Conservation (phyloP, 2,888 invertebrate genomes). For the Drosophila melanocephala region DNA sequence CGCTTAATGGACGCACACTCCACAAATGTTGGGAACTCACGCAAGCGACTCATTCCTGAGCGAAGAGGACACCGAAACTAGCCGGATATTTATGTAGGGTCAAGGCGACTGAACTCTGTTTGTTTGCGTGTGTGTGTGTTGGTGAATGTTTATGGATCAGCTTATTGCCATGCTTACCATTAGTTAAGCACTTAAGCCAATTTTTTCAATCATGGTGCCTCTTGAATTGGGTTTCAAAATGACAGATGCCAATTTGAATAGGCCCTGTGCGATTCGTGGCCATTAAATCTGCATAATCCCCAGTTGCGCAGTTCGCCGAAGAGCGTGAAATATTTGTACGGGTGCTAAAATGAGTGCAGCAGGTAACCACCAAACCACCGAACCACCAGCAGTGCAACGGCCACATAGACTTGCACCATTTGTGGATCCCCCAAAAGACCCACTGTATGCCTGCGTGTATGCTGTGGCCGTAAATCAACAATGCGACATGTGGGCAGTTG, state of each 20-base stretch:
- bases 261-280: slow-evolving; percentile 14
- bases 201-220: slow-evolving; percentile 53
- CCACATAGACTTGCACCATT: slow-evolving; percentile 18
- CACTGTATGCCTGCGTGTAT: slow-evolving; percentile 1
- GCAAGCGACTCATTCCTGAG: slow-evolving; percentile 44
- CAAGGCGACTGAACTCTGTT: slow-evolving; percentile 7
- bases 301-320: slow-evolving; percentile 15
- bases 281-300: slow-evolving; percentile 36
- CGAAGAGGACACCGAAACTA: slow-evolving; percentile 22
- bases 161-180: slow-evolving; percentile 62
- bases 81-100: slow-evolving; percentile 41
- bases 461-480: slow-evolving; percentile 58
- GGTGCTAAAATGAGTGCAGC: slow-evolving; percentile 32
- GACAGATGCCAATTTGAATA: slow-evolving; percentile 44
- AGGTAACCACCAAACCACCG: slow-evolving; percentile 1
- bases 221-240: slow-evolving; percentile 6
- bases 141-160: slow-evolving; percentile 31
- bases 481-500: slow-evolving; percentile 61
- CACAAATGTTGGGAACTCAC: slow-evolving; percentile 52
- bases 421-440: slow-evolving; percentile 8
- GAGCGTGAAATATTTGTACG: slow-evolving; percentile 37
- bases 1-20: slow-evolving; percentile 50
- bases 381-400: slow-evolving; percentile 25
- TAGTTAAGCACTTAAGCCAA: slow-evolving; percentile 63
- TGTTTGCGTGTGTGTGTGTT: slow-evolving; percentile 1